Evolutionary conservation across 2,888 invertebrate genomes (phyloP), one percentile per base, ranked within the genome.

Genomic region (Callinectes sapidus): DNA sequence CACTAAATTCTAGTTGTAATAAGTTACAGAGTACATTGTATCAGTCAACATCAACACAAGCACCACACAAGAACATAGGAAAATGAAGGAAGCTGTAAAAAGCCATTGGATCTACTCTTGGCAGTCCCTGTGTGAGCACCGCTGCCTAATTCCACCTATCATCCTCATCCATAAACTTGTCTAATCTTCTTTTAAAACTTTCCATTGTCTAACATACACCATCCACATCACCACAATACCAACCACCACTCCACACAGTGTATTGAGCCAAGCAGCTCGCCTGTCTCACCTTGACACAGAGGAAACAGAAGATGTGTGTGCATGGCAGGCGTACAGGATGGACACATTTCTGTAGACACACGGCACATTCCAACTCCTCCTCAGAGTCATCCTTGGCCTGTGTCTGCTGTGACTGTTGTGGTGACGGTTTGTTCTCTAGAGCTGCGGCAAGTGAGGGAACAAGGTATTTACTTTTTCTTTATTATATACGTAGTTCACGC

Each of bases 261-360:
- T 71, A 28, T 71, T 71, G 6, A 28, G 28, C 32, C 61, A 16
- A 61, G 61, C 28, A 35, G 61, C 28, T n/a, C 13, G 28, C 28
- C 39, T 3, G 16, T 87, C 94, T 85, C 18, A 96, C 99, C 97
- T 99, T 99, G 2, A 98, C 97, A 96, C 99, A 99, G 10, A 99
- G 96, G 95, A 98, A 99, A 96, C 99, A 99, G 96, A 99, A 99
- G 94, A 99, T 97, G 95, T 99, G 99, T n/a, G 97, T 97, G 96
- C 99, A 99, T 0, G 99, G 99, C 89, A 99, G 96, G 95, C 97
- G 97, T 0, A 98, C 98, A n/a, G 99, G 99, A 96, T 98, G 98
- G 95, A 98, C 97, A 95, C 98, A 98, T 61, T 97, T 97, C 96
- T 98, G 98, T 91, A 99, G 96, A 95, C 99, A 99, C 85, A 99